phyloP scores from a whole-genome alignment of 2,888 invertebrate species.

The Ptilodon capucinus region DNA sequence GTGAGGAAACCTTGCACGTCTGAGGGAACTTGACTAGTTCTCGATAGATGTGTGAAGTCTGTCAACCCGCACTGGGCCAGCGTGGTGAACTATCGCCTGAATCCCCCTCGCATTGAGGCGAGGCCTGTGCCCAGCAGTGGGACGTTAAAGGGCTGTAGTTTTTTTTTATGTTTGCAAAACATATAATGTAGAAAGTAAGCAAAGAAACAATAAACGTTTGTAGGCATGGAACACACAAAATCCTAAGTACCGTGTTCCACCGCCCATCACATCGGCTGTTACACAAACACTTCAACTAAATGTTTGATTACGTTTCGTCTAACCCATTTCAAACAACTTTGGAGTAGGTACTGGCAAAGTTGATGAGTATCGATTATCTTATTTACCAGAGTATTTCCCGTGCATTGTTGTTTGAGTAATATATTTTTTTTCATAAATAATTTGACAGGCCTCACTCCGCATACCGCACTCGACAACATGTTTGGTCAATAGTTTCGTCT shows the following conservation, averaged over 20 bases:
- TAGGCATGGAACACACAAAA: no score
- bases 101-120: no score
- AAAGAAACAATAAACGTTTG: no score
- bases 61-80: no score
- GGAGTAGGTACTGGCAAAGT: background rate
- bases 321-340: background rate
- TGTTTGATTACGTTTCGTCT: background rate
- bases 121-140: no score
- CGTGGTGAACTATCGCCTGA: no score
- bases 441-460: slow-evolving; percentile 27
- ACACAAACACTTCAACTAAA: background rate
- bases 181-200: no score
- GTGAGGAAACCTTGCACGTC: no score
- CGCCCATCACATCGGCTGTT: background rate
- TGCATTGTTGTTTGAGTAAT: slow-evolving; percentile 13
- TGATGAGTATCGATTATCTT: background rate
- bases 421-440: slow-evolving; percentile 29
- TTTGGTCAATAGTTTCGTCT: slow-evolving; percentile 24
- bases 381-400: slow-evolving; percentile 3
- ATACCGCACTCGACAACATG: slow-evolving; percentile 16
- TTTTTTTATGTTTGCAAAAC: no score
- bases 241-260: background rate
- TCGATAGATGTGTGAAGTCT: no score
- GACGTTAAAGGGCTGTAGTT: no score
- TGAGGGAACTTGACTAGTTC: no score